Evolutionary conservation across 2,797 vertebrate species (phyloP).

Genomic region (Pempheris klunzingeri): DNA sequence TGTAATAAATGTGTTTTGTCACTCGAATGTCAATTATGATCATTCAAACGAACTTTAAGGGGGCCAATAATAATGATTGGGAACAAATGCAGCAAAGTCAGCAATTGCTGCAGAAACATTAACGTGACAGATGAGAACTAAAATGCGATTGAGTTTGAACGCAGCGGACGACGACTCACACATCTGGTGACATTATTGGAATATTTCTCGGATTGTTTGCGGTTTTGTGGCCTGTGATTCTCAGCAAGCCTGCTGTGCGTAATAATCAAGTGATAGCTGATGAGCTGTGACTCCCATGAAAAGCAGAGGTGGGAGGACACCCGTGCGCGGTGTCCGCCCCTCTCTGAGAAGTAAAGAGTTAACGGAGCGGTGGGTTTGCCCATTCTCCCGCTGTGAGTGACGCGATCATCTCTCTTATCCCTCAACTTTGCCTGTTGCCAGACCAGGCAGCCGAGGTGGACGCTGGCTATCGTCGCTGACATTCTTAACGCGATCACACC

Average conservation of each 20-base stretch:
- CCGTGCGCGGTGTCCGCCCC: constrained; percentile 69
- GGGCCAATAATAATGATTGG: background rate
- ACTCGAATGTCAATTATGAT: background rate
- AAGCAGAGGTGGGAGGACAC: constrained; percentile 62
- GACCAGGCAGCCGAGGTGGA: constrained; percentile 84
- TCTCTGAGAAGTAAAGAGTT: constrained; percentile 83
- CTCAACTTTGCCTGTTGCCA: constrained; percentile 94
- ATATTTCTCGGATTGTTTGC: background rate
- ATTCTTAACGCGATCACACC: constrained; percentile 70
- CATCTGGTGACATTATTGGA: background rate
- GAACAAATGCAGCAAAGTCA: background rate
- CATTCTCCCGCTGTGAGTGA: constrained; percentile 91
- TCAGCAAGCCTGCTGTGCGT: constrained; percentile 22
- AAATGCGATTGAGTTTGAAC: background rate
- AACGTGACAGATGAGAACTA: background rate
- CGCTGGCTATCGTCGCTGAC: constrained; percentile 83
- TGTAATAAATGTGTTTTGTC: constrained; percentile 3
- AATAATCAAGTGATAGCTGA: constrained; percentile 22
- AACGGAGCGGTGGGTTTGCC: constrained; percentile 86
- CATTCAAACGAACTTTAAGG: background rate
- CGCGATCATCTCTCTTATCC: constrained; percentile 93
- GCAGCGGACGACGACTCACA: background rate
- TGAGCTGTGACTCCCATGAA: constrained; percentile 31
- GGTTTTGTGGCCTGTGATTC: constrained; percentile 21
- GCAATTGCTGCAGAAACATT: background rate